Conservation (phyloP, 2,888 invertebrate genomes). For the Noctua fimbriata region DNA sequence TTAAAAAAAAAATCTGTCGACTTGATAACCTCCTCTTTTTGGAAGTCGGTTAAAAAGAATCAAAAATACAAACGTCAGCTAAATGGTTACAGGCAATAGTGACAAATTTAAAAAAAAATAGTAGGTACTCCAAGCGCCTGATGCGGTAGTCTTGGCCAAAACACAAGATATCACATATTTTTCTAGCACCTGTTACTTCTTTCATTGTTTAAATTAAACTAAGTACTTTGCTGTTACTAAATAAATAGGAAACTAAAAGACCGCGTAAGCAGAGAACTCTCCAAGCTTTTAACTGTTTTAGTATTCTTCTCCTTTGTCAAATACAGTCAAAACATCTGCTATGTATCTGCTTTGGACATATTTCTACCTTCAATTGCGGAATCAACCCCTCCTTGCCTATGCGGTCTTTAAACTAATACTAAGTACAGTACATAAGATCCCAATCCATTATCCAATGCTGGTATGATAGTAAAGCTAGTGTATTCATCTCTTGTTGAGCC, state of each 20-base stretch:
- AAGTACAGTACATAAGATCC: constrained; percentile 45
- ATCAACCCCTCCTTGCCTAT: neutral
- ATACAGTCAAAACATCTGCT: neutral
- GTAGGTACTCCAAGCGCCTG: neutral
- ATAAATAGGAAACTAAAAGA: constrained; percentile 53
- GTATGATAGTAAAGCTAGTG: constrained; percentile 5
- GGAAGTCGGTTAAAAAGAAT: no score
- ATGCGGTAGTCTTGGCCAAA: neutral
- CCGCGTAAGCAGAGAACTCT: neutral
- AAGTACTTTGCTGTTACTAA: constrained; percentile 57
- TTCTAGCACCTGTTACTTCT: constrained; percentile 35
- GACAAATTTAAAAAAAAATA: constrained; percentile 5
- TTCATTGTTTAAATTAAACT: constrained; percentile 28
- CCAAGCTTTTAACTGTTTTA: neutral
- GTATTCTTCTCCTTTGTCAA: neutral
- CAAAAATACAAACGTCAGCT: neutral
- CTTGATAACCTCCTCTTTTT: no score
- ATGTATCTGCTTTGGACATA: neutral
- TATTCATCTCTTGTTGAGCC: constrained; percentile 93
- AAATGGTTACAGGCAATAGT: neutral
- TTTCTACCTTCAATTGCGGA: neutral
- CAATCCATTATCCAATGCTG: constrained; percentile 35
- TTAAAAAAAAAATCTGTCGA: no score
- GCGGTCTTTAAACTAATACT: constrained; percentile 33
- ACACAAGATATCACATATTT: constrained; percentile 47